Conservation (phyloP, 1,140 invertebrate species). For the Lordiphosa stackelbergi region DNA sequence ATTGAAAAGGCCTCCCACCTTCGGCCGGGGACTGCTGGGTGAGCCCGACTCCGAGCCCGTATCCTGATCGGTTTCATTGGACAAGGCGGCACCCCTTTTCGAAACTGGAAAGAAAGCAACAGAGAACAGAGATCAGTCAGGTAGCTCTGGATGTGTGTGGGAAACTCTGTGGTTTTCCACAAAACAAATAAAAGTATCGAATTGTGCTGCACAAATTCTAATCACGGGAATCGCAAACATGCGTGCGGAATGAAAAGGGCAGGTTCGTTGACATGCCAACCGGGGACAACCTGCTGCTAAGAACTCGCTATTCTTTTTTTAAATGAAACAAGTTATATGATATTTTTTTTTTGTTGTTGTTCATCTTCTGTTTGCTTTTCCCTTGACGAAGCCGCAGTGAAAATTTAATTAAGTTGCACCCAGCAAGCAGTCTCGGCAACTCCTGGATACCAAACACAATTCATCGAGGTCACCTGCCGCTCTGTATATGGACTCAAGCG, state of each 20-base stretch:
- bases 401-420: slow-evolving; percentile 72
- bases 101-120: slow-evolving; percentile 74
- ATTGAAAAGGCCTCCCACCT: slow-evolving; percentile 74
- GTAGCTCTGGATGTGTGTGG: slow-evolving; percentile 22
- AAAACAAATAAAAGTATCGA: slow-evolving; percentile 71
- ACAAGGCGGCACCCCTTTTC: slow-evolving; percentile 79
- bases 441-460: slow-evolving; percentile 26
- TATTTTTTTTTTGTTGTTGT: slow-evolving; percentile 48
- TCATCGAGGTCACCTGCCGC: slow-evolving; percentile 26
- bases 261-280: slow-evolving; percentile 64
- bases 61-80: slow-evolving; percentile 76
- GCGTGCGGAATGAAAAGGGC: slow-evolving; percentile 5
- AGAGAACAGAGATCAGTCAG: slow-evolving; percentile 20
- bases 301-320: slow-evolving; percentile 6
- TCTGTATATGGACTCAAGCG: slow-evolving; percentile 40
- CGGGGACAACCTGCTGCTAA: slow-evolving; percentile 33
- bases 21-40: slow-evolving; percentile 78
- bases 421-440: slow-evolving; percentile 29
- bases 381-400: slow-evolving; percentile 70
- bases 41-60: slow-evolving; percentile 78
- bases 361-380: slow-evolving; percentile 47
- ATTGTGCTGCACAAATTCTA: slow-evolving; percentile 51
- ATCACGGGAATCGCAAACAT: slow-evolving; percentile 67
- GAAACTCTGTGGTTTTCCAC: slow-evolving; percentile 61
- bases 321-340: slow-evolving; percentile 72